These are phyloP conservation scores for Eupithecia tripunctaria DNA, from an alignment of 2,888 invertebrate species.

Conservation along the genomic window DNA sequence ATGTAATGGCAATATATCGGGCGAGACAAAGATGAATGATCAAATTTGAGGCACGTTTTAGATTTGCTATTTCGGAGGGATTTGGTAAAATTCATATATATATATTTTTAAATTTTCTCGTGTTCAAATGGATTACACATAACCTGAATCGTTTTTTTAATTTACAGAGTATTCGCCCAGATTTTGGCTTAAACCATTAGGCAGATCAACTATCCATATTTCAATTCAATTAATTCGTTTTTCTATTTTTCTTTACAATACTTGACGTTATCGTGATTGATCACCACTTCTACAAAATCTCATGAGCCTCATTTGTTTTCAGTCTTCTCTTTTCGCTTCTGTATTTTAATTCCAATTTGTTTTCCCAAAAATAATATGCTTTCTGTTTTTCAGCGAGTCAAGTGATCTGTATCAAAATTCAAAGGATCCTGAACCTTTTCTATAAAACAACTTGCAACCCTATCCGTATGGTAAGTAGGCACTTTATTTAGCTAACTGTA, in stretches of 20 bases:
- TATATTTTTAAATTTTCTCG: neutral
- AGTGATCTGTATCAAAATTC: neutral
- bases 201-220: neutral
- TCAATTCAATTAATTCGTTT: neutral
- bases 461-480: conserved; percentile 6
- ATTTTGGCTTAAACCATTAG: neutral
- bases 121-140: neutral
- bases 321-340: neutral
- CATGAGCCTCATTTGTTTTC: neutral
- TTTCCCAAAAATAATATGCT: neutral
- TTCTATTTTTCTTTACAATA: neutral
- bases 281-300: neutral
- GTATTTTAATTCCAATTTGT: neutral
- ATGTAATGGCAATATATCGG: neutral
- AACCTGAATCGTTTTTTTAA: neutral
- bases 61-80: neutral
- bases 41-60: neutral
- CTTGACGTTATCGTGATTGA: neutral
- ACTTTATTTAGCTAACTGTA: conserved; percentile 31
- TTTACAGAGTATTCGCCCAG: neutral
- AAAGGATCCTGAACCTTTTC: neutral
- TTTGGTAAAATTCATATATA: neutral
- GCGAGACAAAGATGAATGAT: neutral
- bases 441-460: conserved; percentile 14
- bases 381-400: neutral